Evolutionary conservation across 2,113 vertebrate species (phyloP).

Genomic region (Hemiprocne comata): DNA sequence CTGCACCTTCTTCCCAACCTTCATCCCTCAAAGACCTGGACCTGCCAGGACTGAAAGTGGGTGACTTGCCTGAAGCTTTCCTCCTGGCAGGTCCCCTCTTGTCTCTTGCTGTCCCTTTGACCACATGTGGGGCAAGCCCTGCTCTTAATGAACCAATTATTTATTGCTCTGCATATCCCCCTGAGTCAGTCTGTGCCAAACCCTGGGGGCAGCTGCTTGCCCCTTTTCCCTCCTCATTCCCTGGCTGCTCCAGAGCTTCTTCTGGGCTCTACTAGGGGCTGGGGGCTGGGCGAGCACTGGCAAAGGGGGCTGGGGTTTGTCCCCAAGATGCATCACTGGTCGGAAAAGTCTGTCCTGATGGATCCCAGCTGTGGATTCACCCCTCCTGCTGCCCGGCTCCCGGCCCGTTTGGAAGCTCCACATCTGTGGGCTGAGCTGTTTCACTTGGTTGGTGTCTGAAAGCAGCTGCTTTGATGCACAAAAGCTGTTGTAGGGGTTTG

Average conservation of each 20-base stretch:
- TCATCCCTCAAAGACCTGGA: neutral
- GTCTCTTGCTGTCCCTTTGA: neutral
- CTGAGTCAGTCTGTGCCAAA: neutral
- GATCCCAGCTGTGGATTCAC: slow-evolving; percentile 27
- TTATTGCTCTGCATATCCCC: neutral
- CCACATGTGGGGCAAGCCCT: neutral
- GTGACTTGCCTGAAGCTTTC: fast-evolving
- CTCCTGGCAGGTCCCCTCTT: neutral
- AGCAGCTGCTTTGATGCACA: slow-evolving; percentile 44
- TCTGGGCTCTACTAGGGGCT: neutral
- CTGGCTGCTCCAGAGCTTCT: neutral
- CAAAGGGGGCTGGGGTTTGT: neutral
- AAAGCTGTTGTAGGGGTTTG: slow-evolving; percentile 28
- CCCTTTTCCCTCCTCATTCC: neutral
- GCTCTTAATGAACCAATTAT: neutral
- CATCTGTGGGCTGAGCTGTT: neutral
- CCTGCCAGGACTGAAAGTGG: neutral
- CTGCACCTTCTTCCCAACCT: neutral
- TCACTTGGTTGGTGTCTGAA: neutral
- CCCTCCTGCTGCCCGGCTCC: neutral
- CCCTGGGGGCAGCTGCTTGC: neutral
- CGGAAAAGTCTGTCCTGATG: slow-evolving; percentile 27
- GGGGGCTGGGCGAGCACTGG: fast-evolving
- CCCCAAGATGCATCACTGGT: neutral
- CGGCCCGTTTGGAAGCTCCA: neutral